Conservation (phyloP, 2,888 invertebrate genomes). For the Helobdella robusta region DNA sequence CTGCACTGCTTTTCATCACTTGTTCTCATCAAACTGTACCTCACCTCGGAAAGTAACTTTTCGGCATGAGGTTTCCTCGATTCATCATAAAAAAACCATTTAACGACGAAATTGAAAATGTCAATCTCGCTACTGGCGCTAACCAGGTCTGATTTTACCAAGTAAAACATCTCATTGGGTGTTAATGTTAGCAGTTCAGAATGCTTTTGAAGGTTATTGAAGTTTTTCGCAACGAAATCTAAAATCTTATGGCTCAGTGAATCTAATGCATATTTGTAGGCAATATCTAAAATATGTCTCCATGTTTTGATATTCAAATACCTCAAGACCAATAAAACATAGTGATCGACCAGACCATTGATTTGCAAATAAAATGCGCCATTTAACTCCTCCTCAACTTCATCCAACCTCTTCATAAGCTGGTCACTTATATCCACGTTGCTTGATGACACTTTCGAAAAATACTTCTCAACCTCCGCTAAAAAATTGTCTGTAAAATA, state of each 20-base stretch:
- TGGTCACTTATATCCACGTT: not conserved
- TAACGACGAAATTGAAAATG: conserved; percentile 21
- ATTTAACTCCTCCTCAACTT: conserved; percentile 10
- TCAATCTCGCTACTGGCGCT: conserved; percentile 11
- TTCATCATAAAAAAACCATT: conserved; percentile 16
- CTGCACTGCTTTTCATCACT: conserved; percentile 6
- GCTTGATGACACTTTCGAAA: not conserved
- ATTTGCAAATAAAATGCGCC: conserved; percentile 26
- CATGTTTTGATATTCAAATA: not conserved
- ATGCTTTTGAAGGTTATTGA: not conserved
- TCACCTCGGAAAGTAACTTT: conserved; percentile 6
- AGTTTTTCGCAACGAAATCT: conserved; percentile 17
- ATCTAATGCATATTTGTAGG: not conserved
- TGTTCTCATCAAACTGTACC: conserved; percentile 14
- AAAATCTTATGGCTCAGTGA: not conserved
- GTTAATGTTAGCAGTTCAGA: conserved; percentile 14
- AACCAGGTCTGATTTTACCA: conserved; percentile 11
- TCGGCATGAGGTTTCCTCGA: not conserved
- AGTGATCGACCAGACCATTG: conserved; percentile 6
- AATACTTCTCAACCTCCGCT: not conserved
- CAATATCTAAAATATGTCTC: not conserved
- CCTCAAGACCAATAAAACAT: not conserved
- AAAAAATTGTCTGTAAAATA: not conserved
- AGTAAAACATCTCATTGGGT: conserved; percentile 4
- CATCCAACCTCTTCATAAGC: not conserved